Evolutionary conservation across 2,888 invertebrate genomes (phyloP), one percentile per base, ranked within the genome.

Genomic region (Sarcophaga caerulescens): DNA sequence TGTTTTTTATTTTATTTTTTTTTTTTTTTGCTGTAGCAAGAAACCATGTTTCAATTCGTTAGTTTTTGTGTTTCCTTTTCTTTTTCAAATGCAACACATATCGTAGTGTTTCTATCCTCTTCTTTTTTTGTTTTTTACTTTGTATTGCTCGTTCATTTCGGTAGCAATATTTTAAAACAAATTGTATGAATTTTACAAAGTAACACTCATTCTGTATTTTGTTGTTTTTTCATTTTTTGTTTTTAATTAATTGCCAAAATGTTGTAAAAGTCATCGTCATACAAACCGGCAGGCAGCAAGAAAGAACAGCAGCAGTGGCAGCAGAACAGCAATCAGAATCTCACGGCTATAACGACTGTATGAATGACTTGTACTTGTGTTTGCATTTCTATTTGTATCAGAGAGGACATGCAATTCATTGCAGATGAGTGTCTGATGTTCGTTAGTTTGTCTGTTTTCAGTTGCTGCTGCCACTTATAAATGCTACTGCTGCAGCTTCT

Each of bases 161-260:
- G 76, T 63, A 80, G 83, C 83, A 85, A 85, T 80, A 85, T 80
- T 80, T 84, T 70, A 69, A 74, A 87, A 84, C 84, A 87, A 84
- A 87, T 87, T 84, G 84, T 73, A 80, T 81, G 78, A 87, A 87
- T 87, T 87, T 84, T 84, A 87, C 87, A 87, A 87, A 84, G 87
- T 84, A 87, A 84, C 87, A 87, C 87, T 87, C 77, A 90, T 52
- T 4, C 17, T 52, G 8, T 52, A 14, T 52, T 52, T 52, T 52
- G 14, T 14, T 12, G 12, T 52, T 52, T 52, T 52, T 52, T 17
- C 17, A 1, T 52, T 52, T 52, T 12, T 52, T 52, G 4, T 17
- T 81, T 84, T 91, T 92, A 91, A 91, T 91, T 91, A 91, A 91
- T 85, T 84, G 89, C 81, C 81, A 74, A 78, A 81, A 81, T 83